Evolutionary conservation across 2,797 vertebrate genomes (phyloP), one percentile per base, ranked within the genome.

Genomic region (Dallia pectoralis): DNA sequence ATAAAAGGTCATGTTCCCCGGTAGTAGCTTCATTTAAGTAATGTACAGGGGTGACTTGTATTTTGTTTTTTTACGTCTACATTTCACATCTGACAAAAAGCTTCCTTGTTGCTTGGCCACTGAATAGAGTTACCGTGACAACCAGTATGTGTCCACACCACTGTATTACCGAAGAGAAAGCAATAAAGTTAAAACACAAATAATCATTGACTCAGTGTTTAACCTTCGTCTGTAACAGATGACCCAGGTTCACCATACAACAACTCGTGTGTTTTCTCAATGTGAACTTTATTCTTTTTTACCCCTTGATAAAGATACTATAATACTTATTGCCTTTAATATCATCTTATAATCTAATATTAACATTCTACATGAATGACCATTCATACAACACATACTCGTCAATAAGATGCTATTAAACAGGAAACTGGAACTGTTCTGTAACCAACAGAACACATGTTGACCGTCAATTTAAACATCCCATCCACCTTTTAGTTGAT

Each of bases 201-300:
- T 85, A 81, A 80, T 69, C 14, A 67, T 8, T 4, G 67, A 40
- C 63, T 77, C 59, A 16, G 53, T 48, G 36, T 64, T 64, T 69
- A 59, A 30, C 68, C 16, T 72, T 79, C 80, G 68, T 84, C 82
- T 4, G 22, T 76, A 27, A 77, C 67, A 74, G 69, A 87, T 84
- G 61, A 85, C 7, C 25, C 47, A 85, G 49, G 49, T 82, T 81
- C 77, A 27, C 69, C 33, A 86, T 91, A 92, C 91, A 94, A 84
- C 86, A 93, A 88, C 87, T 92, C 89, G n/a, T n/a, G n/a, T 89
- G 91, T 94, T 93, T 95, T 95, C 95, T 95, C 91, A 95, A 93
- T 93, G 91, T 94, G 92, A 94, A 94, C 94, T 95, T 94, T 94
- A 94, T 70, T 76, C 73, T 65, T 91, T 84, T 85, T 85, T 44